A percentile compares a stretch with the other conserved stretches of the same genome.
These are phyloP conservation scores for Formica exsecta DNA, from an alignment of 1,140 invertebrate species.

Conservation along the genomic window DNA sequence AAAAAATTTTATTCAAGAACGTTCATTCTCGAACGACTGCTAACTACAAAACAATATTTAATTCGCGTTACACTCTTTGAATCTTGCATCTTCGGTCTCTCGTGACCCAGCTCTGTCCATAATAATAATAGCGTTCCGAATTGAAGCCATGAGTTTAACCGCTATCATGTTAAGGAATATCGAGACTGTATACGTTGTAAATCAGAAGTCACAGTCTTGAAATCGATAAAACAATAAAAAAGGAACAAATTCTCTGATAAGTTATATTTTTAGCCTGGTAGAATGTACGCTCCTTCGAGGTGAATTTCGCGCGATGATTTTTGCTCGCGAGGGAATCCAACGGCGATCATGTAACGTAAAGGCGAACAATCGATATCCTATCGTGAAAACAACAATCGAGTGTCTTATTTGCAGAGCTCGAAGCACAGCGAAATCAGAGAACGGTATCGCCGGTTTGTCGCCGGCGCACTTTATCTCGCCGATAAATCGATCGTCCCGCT, in stretches of 20 bases:
- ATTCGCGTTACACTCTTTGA: neutral
- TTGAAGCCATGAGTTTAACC: too few relatives aligned
- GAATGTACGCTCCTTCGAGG: neutral
- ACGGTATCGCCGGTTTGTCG: conserved; percentile 28
- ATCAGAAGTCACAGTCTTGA: neutral
- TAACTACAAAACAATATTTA: too few relatives aligned
- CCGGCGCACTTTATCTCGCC: conserved; percentile 34
- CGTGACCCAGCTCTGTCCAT: neutral
- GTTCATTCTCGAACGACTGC: neutral
- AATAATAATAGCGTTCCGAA: neutral
- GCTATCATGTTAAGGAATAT: neutral
- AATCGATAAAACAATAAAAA: neutral
- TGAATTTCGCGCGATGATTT: neutral
- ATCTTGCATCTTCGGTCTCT: neutral
- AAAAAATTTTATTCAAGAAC: neutral
- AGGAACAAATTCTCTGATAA: neutral
- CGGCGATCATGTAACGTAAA: neutral
- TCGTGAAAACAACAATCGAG: conserved; percentile 40
- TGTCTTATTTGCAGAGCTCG: conserved; percentile 14
- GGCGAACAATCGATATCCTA: conserved; percentile 39
- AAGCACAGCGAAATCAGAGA: conserved; percentile 38
- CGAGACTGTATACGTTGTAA: neutral
- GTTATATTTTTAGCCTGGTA: neutral
- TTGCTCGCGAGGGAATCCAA: neutral
- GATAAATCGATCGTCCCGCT: conserved; percentile 49